Percentiles rank a stretch among this genome's conserved stretches.
Conservation (phyloP, 2,888 invertebrate genomes). For the Salpingus planirostris region DNA sequence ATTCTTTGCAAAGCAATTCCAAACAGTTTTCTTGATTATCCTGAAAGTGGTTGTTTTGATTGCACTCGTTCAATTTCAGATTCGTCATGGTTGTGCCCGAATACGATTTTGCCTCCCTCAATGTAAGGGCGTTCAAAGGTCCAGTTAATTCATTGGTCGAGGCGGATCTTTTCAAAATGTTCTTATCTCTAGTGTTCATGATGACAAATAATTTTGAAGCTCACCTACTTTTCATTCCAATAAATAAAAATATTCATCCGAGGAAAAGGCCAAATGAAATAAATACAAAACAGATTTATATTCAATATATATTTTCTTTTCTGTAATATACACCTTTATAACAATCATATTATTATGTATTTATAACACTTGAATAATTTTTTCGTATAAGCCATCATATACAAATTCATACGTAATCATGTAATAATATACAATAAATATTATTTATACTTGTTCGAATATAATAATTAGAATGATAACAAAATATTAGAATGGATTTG, state of each 20-base stretch:
- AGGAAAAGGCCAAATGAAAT: no score
- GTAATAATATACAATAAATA: slow-evolving; percentile 23
- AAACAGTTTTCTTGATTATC: slow-evolving; percentile 14
- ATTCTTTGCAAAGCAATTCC: slow-evolving; percentile 9
- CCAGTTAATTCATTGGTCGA: slow-evolving; percentile 12
- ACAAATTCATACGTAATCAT: slow-evolving; percentile 21
- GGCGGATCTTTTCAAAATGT: slow-evolving; percentile 9
- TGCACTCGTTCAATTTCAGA: slow-evolving; percentile 8
- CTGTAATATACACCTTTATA: slow-evolving; percentile 25
- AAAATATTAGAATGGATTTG: no score
- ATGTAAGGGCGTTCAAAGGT: slow-evolving; percentile 20
- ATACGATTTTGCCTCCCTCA: slow-evolving; percentile 29
- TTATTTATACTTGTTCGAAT: slow-evolving; percentile 21
- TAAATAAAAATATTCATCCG: no score
- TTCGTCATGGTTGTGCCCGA: no score
- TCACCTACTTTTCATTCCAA: neutral
- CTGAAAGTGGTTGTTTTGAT: slow-evolving; percentile 10
- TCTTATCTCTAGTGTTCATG: slow-evolving; percentile 11
- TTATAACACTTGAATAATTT: slow-evolving; percentile 22
- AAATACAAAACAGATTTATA: slow-evolving; percentile 12
- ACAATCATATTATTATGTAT: no score
- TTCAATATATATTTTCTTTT: slow-evolving; percentile 24
- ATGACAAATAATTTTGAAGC: slow-evolving; percentile 6
- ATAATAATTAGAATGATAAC: neutral
- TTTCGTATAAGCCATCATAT: slow-evolving; percentile 23